Evolutionary conservation across 2,113 vertebrate genomes (phyloP), one percentile per base, ranked within the genome.

Genomic region (Forbesichthys agassizii): DNA sequence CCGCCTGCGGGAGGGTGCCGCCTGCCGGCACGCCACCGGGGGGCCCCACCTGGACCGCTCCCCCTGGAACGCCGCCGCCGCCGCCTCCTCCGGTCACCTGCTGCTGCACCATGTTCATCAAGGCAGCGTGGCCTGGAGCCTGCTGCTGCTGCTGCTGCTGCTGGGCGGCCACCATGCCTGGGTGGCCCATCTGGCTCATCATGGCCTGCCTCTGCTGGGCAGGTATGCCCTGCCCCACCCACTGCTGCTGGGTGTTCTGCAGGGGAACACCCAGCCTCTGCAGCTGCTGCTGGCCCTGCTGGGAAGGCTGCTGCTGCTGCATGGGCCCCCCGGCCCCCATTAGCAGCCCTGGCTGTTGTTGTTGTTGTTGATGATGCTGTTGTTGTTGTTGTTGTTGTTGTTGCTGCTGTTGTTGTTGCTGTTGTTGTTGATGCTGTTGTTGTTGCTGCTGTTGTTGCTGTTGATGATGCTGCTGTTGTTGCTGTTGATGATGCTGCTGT

Each of bases 131-230:
- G 88, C 93, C 85, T 92, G 88, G 84, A 93, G 89, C 79, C 92
- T 94, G 63, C 93, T 95, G 86, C 92, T 93, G 46, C 93, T 93
- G 91, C 57, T 94, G 92, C 54, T 94, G 92, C 0, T 94, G 92
- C 60, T 94, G 95, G 12, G 88, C 79, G 0, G 88, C 48, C 56
- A 91, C 84, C 86, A 93, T 86, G 49, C 79, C 80, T 0, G 93
- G 92, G 84, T 98, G 96, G 33, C 94, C 93, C 0, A 96, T 93
- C 74, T 96, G 95, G 75, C 87, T 92, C 93, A 99, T 96, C 92
- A 97, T 93, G 36, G 94, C 90, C 42, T 94, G 94, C 75, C 97
- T 93, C 73, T 95, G 96, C 87, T 92, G 91, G 11, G 90, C 68
- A 1, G 89, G 80, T 74, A 93, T 87, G 9, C 88, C 88, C 64